Percentiles rank a stretch among this genome's conserved stretches.
These are phyloP conservation scores for Temnothorax nylanderi DNA, from an alignment of 1,140 invertebrate genomes.

Conservation along the genomic window DNA sequence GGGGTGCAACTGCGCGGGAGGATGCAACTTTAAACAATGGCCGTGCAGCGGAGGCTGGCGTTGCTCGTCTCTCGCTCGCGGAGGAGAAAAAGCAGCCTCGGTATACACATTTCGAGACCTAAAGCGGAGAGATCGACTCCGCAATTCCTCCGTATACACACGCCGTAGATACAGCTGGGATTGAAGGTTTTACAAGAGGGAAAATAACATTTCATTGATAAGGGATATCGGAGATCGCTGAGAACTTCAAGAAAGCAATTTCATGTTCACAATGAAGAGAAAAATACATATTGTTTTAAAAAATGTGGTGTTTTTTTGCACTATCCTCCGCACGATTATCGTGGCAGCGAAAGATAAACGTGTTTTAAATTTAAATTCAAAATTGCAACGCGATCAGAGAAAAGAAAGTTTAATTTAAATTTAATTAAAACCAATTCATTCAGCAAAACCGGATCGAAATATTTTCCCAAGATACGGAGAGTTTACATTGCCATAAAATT, in stretches of 20 bases:
- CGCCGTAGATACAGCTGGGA: background rate
- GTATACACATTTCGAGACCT: background rate
- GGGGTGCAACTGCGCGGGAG: slow-evolving; percentile 28
- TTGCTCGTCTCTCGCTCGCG: background rate
- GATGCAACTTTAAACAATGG: slow-evolving; percentile 17
- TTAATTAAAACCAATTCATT: slow-evolving; percentile 46
- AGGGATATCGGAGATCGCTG: background rate
- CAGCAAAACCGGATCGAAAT: slow-evolving; percentile 29
- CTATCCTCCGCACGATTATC: background rate
- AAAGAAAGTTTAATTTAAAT: slow-evolving; percentile 46
- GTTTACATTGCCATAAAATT: slow-evolving; percentile 26
- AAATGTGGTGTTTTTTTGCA: background rate
- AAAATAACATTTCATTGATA: slow-evolving; percentile 14
- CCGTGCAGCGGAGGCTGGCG: background rate
- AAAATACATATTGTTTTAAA: background rate
- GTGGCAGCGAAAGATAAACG: background rate
- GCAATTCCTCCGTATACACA: background rate
- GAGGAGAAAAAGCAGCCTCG: background rate
- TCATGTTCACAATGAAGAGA: background rate
- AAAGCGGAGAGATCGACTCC: background rate
- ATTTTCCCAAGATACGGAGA: slow-evolving; percentile 33
- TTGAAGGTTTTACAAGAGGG: background rate
- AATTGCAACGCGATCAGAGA: background rate
- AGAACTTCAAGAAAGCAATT: background rate
- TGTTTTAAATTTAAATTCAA: slow-evolving; percentile 44